Evolutionary conservation across 92 coral and sea anemone genomes (phyloP).

Genomic region (Meandrina meandrites): DNA sequence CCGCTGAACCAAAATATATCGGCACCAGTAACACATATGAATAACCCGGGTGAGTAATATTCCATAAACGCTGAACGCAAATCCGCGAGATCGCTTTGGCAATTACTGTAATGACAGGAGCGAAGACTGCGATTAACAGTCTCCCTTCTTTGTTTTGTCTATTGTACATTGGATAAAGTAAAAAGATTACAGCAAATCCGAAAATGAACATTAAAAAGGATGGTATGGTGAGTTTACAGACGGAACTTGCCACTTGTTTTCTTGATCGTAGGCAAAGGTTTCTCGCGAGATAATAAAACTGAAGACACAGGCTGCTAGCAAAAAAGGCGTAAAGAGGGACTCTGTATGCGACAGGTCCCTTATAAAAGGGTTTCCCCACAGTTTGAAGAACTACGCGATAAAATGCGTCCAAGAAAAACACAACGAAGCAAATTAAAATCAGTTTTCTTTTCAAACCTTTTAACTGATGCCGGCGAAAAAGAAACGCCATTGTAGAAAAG

Average conservation of each 20-base stretch:
- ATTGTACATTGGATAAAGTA: not conserved
- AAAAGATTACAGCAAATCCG: not conserved
- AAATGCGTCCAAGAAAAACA: not conserved
- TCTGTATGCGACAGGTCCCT: not conserved
- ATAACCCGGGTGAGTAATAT: not conserved
- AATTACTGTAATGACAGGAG: not conserved
- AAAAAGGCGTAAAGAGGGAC: not conserved
- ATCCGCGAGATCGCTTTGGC: not conserved
- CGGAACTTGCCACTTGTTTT: not conserved
- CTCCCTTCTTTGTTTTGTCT: not conserved
- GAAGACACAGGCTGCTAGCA: not conserved
- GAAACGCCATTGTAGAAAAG: not conserved
- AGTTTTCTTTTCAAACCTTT: not conserved
- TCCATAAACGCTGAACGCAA: not conserved
- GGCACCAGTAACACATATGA: not conserved
- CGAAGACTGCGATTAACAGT: not conserved
- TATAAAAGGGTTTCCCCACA: not conserved
- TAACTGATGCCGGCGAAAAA: not conserved
- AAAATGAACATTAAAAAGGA: not conserved
- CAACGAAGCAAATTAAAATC: not conserved
- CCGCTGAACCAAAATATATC: not conserved
- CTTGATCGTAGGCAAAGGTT: not conserved
- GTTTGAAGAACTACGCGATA: not conserved
- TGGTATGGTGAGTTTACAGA: not conserved
- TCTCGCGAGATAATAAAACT: not conserved